Evolutionary conservation across 2,888 invertebrate genomes (phyloP).

Genomic region (Balanococcus diminutus): DNA sequence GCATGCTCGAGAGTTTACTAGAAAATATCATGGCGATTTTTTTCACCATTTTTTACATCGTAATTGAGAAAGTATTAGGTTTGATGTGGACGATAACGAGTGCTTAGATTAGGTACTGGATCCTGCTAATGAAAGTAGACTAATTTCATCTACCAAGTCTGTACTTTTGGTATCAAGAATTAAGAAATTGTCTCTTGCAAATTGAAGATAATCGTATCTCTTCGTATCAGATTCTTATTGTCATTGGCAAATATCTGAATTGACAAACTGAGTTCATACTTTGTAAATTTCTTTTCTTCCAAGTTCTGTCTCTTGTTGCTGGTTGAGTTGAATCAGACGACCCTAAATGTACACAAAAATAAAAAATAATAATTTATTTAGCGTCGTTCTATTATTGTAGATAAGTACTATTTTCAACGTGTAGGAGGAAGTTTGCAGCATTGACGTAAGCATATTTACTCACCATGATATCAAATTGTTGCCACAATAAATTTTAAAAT

Average conservation of each 20-base stretch:
- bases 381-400: too few relatives aligned
- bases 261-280: too few relatives aligned
- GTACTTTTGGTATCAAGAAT: too few relatives aligned
- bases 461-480: neutral
- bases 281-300: too few relatives aligned
- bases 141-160: too few relatives aligned
- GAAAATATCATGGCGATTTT: neutral
- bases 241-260: too few relatives aligned
- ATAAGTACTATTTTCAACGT: neutral
- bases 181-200: neutral
- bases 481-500: neutral
- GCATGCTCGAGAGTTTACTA: neutral
- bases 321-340: too few relatives aligned
- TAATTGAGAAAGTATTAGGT: conserved; percentile 1
- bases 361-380: too few relatives aligned
- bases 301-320: too few relatives aligned
- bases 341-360: too few relatives aligned
- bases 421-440: neutral
- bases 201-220: too few relatives aligned
- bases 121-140: neutral
- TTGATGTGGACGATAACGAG: neutral
- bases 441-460: neutral
- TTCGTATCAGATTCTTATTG: too few relatives aligned
- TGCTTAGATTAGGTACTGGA: neutral
- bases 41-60: neutral